Percentiles rank a stretch among this genome's conserved stretches.
phyloP scores from a whole-genome alignment of 2,888 invertebrate species.

The Drosophila merina region DNA sequence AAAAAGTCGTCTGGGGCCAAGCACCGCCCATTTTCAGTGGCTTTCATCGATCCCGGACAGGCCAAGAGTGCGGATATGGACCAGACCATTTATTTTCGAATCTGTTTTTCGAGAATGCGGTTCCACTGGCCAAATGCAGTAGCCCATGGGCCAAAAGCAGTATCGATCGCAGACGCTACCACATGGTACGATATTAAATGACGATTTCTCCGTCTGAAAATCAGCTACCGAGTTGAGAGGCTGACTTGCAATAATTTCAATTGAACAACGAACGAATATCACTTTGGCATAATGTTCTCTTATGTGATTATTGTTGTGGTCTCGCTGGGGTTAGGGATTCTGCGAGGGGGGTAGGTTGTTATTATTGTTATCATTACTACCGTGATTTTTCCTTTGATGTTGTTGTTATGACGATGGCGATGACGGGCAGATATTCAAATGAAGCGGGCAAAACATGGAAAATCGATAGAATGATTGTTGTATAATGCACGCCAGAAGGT shows the following conservation, averaged over 20 bases:
- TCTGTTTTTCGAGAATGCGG: constrained; percentile 19
- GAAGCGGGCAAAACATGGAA: constrained; percentile 64
- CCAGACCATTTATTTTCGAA: constrained; percentile 64
- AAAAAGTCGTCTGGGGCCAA: constrained; percentile 54
- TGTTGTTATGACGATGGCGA: constrained; percentile 63
- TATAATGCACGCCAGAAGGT: constrained; percentile 71
- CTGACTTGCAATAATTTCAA: constrained; percentile 79
- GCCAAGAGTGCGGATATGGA: constrained; percentile 44
- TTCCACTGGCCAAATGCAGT: constrained; percentile 34
- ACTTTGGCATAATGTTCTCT: constrained; percentile 67
- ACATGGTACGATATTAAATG: constrained; percentile 23
- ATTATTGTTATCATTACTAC: constrained; percentile 68
- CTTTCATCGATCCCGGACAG: constrained; percentile 69
- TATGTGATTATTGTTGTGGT: constrained; percentile 55
- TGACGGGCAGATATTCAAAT: constrained; percentile 73
- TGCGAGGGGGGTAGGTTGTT: constrained; percentile 16
- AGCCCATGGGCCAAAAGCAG: constrained; percentile 30
- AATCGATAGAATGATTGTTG: constrained; percentile 77
- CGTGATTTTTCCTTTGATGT: constrained; percentile 67
- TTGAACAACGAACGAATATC: constrained; percentile 68
- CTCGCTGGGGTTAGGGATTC: constrained; percentile 27
- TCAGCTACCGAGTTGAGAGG: constrained; percentile 58
- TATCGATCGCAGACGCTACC: constrained; percentile 38
- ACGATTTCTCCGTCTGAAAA: constrained; percentile 46
- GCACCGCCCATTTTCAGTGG: constrained; percentile 73